Evolutionary conservation across 2,797 vertebrate species (phyloP), one percentile per base, ranked within the genome.

Genomic region (Labeo calbasu): DNA sequence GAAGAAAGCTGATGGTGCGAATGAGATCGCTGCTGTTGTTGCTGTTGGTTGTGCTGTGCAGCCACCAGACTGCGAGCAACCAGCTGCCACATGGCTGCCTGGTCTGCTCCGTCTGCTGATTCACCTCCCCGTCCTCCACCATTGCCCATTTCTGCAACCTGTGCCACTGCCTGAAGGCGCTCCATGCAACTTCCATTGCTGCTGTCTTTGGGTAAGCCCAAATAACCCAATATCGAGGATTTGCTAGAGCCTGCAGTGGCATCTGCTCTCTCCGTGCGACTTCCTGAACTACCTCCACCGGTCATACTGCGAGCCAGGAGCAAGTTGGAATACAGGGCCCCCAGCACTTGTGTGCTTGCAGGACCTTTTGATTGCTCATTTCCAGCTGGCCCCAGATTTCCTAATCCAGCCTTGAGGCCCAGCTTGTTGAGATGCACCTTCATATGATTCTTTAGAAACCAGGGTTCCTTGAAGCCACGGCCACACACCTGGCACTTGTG

Each of bases 401-500:
- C 93, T 57, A 96, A 86, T 57, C 94, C 93, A 19, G 95, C 94
- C 78, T 95, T 96, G 15, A 96, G 92, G 21, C 97, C 96, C 59
- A 97, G 93, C 92, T 98, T 98, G 93, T 97, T 97, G 87, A 97
- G 95, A 85, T 98, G 97, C 85, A 98, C 97, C 92, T 98, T 98
- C 97, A 98, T 98, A 93, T 98, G 97, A 91, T 98, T 98, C 92
- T 98, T 98, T 65, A 98, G 95, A 92, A 98, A 98, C 97, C 97
- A 98, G 53, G 97, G 96, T 90, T 98, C 97, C 90, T 98, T 98
- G 91, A 98, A 98, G 88, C 97, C 96, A 80, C 97, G 96, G 75
- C 97, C 97, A 50, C 97, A 98, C 53, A 98, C 96, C 77, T 97
- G 96, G 91, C 97, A 98, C 89, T 97, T 96, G 83, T 98, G 97